These are phyloP conservation scores for Pseudonaja textilis DNA, from an alignment of 2,113 vertebrate species.

Conservation along the genomic window DNA sequence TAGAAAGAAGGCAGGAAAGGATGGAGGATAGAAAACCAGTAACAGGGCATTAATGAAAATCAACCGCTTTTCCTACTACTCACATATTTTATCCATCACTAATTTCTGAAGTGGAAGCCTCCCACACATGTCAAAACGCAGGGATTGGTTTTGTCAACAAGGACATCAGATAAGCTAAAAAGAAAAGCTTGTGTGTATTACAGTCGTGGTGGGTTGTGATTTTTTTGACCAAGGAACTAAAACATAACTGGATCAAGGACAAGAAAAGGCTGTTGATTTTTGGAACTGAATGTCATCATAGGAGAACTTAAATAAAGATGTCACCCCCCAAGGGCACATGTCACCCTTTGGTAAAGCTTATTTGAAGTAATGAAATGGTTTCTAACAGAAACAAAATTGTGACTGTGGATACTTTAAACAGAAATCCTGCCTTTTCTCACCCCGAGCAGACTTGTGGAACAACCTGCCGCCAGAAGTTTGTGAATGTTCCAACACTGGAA, in stretches of 20 bases:
- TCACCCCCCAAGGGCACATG: rapidly evolving
- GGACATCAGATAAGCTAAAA: background rate
- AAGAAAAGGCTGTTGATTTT: background rate
- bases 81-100: background rate
- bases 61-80: background rate
- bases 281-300: background rate
- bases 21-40: no score
- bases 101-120: background rate
- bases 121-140: background rate
- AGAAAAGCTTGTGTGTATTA: background rate
- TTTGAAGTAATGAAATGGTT: background rate
- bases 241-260: conserved; percentile 13
- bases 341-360: background rate
- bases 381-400: conserved; percentile 22
- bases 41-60: background rate
- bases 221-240: background rate
- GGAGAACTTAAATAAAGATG: rapidly evolving
- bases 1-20: no score
- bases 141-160: background rate
- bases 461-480: no score
- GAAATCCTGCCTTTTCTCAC: background rate
- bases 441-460: conserved; percentile 17
- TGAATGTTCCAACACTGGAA: no score
- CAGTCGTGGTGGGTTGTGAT: background rate
- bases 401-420: background rate